Percentiles rank a stretch among this genome's conserved stretches.
Conservation (phyloP, 2,113 vertebrate genomes). For the Datnioides undecimradiatus region DNA sequence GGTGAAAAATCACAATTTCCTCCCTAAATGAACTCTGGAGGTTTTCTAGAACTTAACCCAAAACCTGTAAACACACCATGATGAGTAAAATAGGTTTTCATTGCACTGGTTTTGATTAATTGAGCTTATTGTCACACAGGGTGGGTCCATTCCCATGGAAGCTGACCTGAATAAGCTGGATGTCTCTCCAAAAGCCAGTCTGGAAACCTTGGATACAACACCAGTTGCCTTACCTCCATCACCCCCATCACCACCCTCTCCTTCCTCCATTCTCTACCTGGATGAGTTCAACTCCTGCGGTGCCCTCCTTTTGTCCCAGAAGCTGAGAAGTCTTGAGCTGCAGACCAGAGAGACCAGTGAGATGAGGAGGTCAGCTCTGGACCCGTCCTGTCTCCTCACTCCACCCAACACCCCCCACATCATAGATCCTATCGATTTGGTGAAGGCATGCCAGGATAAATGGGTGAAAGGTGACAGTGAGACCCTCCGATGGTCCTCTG, state of each 20-base stretch:
- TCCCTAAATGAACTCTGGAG: too few species aligned
- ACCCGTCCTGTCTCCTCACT: constrained; percentile 79
- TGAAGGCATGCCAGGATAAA: constrained; percentile 36
- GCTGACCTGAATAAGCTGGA: constrained; percentile 39
- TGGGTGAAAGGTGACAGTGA: constrained; percentile 23
- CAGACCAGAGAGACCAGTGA: constrained; percentile 51
- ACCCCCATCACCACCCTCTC: constrained; percentile 22
- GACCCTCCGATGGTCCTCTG: constrained; percentile 10
- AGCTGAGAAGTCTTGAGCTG: constrained; percentile 76
- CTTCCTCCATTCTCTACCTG: constrained; percentile 14
- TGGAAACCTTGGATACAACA: constrained; percentile 30
- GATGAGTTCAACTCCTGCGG: constrained; percentile 63
- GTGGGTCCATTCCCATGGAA: constrained; percentile 23
- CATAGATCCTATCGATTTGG: constrained; percentile 41
- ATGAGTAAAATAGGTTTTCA: background rate
- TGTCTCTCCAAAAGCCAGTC: constrained; percentile 33
- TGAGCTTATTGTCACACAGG: constrained; percentile 17
- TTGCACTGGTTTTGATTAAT: background rate
- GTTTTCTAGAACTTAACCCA: too few species aligned
- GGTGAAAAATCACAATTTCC: too few species aligned
- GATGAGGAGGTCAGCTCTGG: constrained; percentile 52
- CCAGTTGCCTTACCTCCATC: constrained; percentile 28
- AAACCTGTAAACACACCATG: background rate
- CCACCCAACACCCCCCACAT: constrained; percentile 79
- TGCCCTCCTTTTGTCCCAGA: constrained; percentile 73